Evolutionary conservation across 2,888 invertebrate species (phyloP), one percentile per base, ranked within the genome.

Genomic region (Caenorhabditis angaria): DNA sequence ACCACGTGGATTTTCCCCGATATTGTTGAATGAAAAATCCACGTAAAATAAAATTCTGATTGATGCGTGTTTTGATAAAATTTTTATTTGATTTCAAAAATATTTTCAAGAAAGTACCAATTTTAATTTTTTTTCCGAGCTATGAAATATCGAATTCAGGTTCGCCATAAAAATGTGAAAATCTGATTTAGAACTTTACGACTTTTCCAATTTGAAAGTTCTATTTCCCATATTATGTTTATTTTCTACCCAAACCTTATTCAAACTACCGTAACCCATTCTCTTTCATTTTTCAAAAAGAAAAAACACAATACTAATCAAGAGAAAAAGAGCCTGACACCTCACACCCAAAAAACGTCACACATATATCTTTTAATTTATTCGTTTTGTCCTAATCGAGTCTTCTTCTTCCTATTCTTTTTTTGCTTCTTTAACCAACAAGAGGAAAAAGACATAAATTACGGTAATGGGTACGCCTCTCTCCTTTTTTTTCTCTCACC

Each of bases 381-480:
- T 56, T 58, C 57, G 50, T 51, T 18, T 35, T 20, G 54, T 35
- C 35, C 53, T 41, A 35, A 8, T 51, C 60, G 35, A 55, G 61
- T 56, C 29, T 50, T 48, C 29, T 48, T 48, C 50, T 12, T 29
- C 4, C 51, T 20, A 14, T 14, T 50, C 18, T 14, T 41, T 14
- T 41, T 14, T 41, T 41, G 41, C 41, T 41, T 41, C 41, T 41
- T 41, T n/a, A n/a, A n/a, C n/a, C 41, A 41, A 41, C 41, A 41
- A 41, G 41, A 50, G 50, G 53, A 55, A 47, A 61, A 35, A 56
- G 10, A 60, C 61, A 76, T 76, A 76, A 76, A 76, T 76, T 76
- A 76, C 76, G 63, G 76, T 76, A 76, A 76, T 69, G 65, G 53
- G 65, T 63, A 29, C 41, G 55, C 29, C 29, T 54, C 25, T 28